A percentile compares a stretch with the other conserved stretches of the same genome.
phyloP scores from a whole-genome alignment of 2,113 vertebrate species.

The Mola mola region DNA sequence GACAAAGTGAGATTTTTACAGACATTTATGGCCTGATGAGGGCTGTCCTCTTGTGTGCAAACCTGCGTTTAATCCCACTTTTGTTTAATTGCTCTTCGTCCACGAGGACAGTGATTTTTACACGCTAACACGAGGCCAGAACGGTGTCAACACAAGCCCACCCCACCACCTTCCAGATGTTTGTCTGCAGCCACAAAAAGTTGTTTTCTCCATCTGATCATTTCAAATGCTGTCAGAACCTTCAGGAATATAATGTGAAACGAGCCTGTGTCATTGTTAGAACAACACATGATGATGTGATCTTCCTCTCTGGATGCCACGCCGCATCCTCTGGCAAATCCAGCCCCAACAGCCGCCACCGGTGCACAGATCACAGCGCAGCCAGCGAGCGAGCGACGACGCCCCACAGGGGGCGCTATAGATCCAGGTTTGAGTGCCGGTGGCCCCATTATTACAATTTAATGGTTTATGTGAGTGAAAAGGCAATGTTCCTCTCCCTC shows the following conservation, averaged over 20 bases:
- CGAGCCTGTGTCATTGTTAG: no score
- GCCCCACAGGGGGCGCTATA: constrained; percentile 77
- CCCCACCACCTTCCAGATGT: not conserved
- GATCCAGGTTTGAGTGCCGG: constrained; percentile 64
- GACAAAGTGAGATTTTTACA: constrained; percentile 55
- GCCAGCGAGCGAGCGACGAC: not conserved
- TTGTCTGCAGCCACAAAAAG: not conserved
- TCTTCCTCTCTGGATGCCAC: not conserved
- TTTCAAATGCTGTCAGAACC: no score
- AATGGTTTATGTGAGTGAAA: constrained; percentile 73
- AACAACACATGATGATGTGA: no score
- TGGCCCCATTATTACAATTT: constrained; percentile 75
- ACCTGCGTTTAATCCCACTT: not conserved
- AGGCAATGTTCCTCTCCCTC: constrained; percentile 62
- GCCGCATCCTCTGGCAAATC: constrained; percentile 5
- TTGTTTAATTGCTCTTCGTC: no score
- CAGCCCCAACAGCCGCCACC: not conserved
- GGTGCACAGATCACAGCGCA: no score
- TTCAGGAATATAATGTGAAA: no score
- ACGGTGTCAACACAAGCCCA: not conserved
- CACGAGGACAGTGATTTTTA: not conserved
- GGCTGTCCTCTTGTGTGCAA: constrained; percentile 19
- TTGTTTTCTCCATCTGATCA: no score
- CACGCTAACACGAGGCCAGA: not conserved
- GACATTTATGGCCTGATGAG: constrained; percentile 49